Base-by-base conservation (phyloP, 2,888 invertebrate species). In the Chrysomela aeneicollis region DNA sequence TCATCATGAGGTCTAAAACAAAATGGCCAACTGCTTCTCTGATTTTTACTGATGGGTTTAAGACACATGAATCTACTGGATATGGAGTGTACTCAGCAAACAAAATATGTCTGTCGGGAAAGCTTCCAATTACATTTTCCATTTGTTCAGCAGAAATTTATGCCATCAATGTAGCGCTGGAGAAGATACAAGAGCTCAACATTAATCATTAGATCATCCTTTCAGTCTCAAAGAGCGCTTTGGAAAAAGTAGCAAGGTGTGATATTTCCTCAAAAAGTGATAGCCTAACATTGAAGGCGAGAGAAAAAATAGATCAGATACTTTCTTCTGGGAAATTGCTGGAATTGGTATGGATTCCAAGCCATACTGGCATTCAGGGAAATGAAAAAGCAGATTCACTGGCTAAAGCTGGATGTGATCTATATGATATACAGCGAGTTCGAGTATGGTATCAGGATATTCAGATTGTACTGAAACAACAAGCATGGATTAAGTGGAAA, bases 291-390 rank as follows among this genome's bases (percentile, higher is more conserved):
- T 10, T 35, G 32, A 35, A 35, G 10, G 32, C 32, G 6, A 35
- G 50, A 50, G 50, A 50, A 21, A 22, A n/a, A 15, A 22, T 50
- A 21, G 19, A 50, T 6, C 21, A 50, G 10, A 50, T 50, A 2
- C 12, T 21, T 19, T 8, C 50, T 9, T 21, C 12, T n/a, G 21
- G 50, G 6, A 50, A 19, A 1, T 10, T n/a, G 4, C 12, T 50
- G 10, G 12, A 50, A 8, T 21, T 50, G 15, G 50, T n/a, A 21
- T 50, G 50, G 50, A 50, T 50, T n/a, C 50, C 50, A 21, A 50
- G 50, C n/a, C 50, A 50, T 10, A 35, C 32, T 35, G 32, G 32
- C 10, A 35, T 35, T 10, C 6, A 9, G 1, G 32, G 4, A 10
- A 35, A 35, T 10, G 32, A 35, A 9, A 35, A 10, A 35, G 32